Evolutionary conservation across 2,797 vertebrate genomes (phyloP).

Genomic region (Tarsius wallacei): DNA sequence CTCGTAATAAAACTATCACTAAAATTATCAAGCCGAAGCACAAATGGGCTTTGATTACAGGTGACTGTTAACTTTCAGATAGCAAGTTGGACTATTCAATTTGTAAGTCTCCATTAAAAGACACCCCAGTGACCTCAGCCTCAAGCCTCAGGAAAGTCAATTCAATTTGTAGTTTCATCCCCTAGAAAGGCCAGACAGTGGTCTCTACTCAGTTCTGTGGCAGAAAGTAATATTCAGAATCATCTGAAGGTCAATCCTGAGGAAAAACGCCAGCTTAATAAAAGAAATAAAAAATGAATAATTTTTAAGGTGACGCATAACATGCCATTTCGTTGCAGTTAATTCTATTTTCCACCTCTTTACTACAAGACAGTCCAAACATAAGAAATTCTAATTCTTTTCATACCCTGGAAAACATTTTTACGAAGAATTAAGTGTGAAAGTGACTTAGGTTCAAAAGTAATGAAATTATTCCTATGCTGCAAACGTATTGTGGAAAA

Average conservation of each 20-base stretch:
- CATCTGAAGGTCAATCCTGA: constrained; percentile 62
- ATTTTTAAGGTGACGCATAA: constrained; percentile 65
- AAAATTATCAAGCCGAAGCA: constrained; percentile 58
- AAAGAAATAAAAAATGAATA: constrained; percentile 69
- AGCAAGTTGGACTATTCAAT: constrained; percentile 68
- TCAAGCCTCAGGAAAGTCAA: constrained; percentile 26
- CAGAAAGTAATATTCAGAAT: constrained; percentile 55
- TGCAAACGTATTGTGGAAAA: constrained; percentile 64
- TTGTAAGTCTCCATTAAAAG: constrained; percentile 63
- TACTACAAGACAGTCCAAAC: constrained; percentile 68
- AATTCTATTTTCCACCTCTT: constrained; percentile 82
- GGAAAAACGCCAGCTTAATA: constrained; percentile 64
- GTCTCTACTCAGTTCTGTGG: not conserved
- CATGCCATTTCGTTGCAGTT: constrained; percentile 77
- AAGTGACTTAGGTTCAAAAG: constrained; percentile 78
- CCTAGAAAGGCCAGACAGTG: not conserved
- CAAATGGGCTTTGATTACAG: constrained; percentile 68
- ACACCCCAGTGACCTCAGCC: constrained; percentile 27
- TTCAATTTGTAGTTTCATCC: constrained; percentile 62
- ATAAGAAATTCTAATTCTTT: constrained; percentile 71
- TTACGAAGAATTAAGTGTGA: constrained; percentile 81
- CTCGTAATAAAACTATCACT: constrained; percentile 54
- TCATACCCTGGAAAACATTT: constrained; percentile 72
- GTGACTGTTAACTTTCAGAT: constrained; percentile 49
- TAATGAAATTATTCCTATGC: constrained; percentile 75